Base-by-base conservation (phyloP, 2,113 vertebrate genomes). In the Sphaerodactylus townsendi region DNA sequence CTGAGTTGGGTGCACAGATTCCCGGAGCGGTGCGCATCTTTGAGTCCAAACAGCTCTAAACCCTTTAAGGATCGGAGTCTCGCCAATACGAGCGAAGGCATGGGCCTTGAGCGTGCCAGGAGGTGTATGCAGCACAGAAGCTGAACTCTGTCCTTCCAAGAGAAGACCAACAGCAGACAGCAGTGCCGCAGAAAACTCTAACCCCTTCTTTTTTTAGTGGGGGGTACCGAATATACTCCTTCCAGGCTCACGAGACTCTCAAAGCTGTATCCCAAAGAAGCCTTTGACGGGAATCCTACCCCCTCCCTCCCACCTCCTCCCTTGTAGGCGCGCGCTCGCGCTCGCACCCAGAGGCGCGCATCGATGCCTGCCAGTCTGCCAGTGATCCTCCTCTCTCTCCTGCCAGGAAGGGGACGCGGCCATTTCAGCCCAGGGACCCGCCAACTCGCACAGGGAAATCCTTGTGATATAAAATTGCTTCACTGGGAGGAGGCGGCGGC, bases 311-410 rank as follows among this genome's bases (percentile, higher is more conserved):
- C 44, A 33, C 9, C 35, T n/a, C 53, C 21, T 14, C 13, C 50
- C 35, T 35, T 5, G 17, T 19, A 7, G 23, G 59, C 59, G 59
- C 59, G 2, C 59, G 23, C 59, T 23, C 59, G 1, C 59, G 4
- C 59, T 15, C 21, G 56, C 5, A 6, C 56, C 7, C 48, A 13
- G 10, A 10, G 7, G 13, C 48, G 13, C 48, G 13, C 48, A 50
- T 14, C 7, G 5, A 50, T 10, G 48, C 10, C 30, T 2, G 21
- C 28, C 73, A 56, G 62, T 14, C 59, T 1, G n/a, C 5, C 23
- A 30, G 75, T 30, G 15, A 7, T 2, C 5, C 0, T 2, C 5
- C 0, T 2, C 39, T 1, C 17, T 41, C 3, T 11, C 1, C 28
- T 19, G 14, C 25, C 23, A 5, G 8, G 39, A 28, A 59, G 68